phyloP scores from a whole-genome alignment of 2,113 vertebrate species.

The Deroptyus accipitrinus region DNA sequence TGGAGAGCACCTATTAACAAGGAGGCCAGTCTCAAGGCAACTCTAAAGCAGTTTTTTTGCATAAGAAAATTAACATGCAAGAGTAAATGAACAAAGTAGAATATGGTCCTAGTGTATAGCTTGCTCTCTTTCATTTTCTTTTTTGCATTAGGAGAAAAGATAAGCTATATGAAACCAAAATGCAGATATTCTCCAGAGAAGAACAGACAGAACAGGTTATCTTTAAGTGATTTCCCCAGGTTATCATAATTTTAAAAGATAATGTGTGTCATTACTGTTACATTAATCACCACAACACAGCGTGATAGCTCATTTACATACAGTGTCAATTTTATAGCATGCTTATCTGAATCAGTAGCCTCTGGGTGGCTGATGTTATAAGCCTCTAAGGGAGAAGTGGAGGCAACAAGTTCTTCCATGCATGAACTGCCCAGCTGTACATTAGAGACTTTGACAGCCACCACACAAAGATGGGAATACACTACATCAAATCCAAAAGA shows the following conservation, averaged over 20 bases:
- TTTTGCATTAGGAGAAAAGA: background rate
- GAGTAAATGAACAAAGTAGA: background rate
- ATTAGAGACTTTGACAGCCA: background rate
- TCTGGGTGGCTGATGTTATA: slow-evolving; percentile 42
- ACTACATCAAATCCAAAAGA: background rate
- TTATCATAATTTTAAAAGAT: slow-evolving; percentile 42
- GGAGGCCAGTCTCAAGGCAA: background rate
- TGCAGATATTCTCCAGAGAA: background rate
- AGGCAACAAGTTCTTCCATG: slow-evolving; percentile 50
- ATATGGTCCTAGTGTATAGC: background rate
- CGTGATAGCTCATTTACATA: slow-evolving; percentile 42
- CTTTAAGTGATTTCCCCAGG: slow-evolving; percentile 33
- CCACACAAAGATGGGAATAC: background rate
- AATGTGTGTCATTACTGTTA: slow-evolving; percentile 17
- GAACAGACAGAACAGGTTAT: slow-evolving; percentile 21
- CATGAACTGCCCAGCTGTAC: slow-evolving; percentile 50
- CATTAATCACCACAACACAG: slow-evolving; percentile 52
- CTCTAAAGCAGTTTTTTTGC: background rate
- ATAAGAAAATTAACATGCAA: background rate
- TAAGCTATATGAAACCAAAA: slow-evolving; percentile 8
- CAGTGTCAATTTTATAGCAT: slow-evolving; percentile 39
- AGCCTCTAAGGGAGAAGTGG: background rate
- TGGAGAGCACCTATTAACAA: background rate
- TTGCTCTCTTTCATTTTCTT: background rate
- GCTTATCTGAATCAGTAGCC: slow-evolving; percentile 42